These are phyloP conservation scores for Cygnus olor DNA, from an alignment of 2,797 vertebrate species.

Conservation along the genomic window DNA sequence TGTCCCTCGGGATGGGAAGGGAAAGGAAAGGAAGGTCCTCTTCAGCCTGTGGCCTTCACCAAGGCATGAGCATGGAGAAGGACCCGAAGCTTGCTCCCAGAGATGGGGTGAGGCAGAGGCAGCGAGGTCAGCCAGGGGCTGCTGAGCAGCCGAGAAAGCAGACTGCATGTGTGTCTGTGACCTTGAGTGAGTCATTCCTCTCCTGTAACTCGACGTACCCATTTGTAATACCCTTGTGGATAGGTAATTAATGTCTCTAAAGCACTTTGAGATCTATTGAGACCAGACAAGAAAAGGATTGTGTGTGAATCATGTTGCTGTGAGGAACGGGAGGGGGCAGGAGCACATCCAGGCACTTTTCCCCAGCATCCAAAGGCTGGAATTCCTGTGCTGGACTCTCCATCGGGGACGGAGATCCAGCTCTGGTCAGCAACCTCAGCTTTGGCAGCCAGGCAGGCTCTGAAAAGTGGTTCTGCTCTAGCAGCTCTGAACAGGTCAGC, in stretches of 20 bases:
- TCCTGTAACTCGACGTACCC: not conserved
- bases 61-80: not conserved
- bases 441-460: not conserved
- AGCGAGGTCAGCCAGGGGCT: not conserved
- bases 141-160: not conserved
- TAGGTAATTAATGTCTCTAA: not conserved
- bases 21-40: not conserved
- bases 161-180: not conserved
- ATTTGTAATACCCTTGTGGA: not conserved
- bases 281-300: not conserved
- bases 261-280: not conserved
- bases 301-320: not conserved
- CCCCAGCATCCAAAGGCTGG: not conserved
- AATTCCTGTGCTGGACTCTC: not conserved
- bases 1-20: not conserved
- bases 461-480: slow-evolving; percentile 32
- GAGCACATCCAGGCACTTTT: not conserved
- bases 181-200: not conserved
- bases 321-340: not conserved
- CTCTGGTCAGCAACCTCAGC: not conserved
- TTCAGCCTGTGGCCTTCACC: not conserved
- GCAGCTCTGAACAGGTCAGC: not conserved
- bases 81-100: not conserved
- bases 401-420: not conserved
- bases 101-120: not conserved